A percentile compares a stretch with the other conserved stretches of the same genome.
Conservation (phyloP, 2,888 invertebrate genomes). For the Brenthis ino region DNA sequence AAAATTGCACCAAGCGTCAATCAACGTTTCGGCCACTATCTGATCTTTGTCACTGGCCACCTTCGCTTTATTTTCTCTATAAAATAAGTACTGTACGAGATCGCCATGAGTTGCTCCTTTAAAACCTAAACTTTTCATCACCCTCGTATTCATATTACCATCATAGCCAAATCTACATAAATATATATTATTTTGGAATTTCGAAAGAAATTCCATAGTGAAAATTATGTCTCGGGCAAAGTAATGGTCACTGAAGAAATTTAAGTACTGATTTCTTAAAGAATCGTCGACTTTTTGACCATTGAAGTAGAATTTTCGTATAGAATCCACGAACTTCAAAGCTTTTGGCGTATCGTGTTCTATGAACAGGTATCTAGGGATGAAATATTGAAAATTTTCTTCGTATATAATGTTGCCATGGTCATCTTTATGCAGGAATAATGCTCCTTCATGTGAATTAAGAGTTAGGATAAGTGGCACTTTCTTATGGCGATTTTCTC, state of each 20-base stretch:
- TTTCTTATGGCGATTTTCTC: conserved; percentile 51
- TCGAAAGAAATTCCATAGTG: conserved; percentile 52
- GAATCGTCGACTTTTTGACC: conserved; percentile 44
- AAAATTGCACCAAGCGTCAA: conserved; percentile 64
- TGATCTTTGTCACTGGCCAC: conserved; percentile 51
- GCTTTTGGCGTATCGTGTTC: conserved; percentile 45
- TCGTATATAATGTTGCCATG: conserved; percentile 54
- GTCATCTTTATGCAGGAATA: conserved; percentile 54
- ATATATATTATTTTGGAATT: conserved; percentile 49
- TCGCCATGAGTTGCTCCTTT: conserved; percentile 69
- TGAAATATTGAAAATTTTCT: conserved; percentile 54
- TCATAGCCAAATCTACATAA: conserved; percentile 58
- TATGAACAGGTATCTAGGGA: conserved; percentile 55
- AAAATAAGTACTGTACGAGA: conserved; percentile 66
- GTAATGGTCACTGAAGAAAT: conserved; percentile 57
- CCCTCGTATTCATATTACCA: conserved; percentile 63
- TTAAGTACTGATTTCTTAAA: conserved; percentile 51
- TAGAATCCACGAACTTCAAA: conserved; percentile 42
- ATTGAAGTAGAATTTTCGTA: conserved; percentile 59
- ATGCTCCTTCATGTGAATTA: conserved; percentile 61
- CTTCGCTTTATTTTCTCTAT: conserved; percentile 56
- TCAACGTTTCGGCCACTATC: conserved; percentile 54
- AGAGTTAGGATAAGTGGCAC: conserved; percentile 57
- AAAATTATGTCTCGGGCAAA: conserved; percentile 56
- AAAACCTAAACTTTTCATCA: conserved; percentile 57